phyloP scores from a whole-genome alignment of 2,113 vertebrate genomes.

The Merops nubicus region DNA sequence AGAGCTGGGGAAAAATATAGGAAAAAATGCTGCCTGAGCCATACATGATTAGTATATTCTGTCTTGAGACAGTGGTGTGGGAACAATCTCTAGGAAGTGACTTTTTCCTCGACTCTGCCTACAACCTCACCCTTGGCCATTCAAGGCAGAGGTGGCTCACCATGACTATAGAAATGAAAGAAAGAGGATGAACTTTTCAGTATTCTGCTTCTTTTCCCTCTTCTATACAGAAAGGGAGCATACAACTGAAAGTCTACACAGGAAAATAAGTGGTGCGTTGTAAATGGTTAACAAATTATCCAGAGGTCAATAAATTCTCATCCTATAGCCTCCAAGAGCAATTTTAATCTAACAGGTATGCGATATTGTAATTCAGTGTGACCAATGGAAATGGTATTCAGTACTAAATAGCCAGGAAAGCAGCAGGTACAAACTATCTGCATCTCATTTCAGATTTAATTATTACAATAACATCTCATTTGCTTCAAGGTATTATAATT shows the following conservation, averaged over 20 bases:
- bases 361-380: conserved; percentile 54
- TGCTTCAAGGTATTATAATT: conserved; percentile 79
- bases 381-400: conserved; percentile 59
- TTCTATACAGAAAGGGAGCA: not conserved
- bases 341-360: conserved; percentile 36
- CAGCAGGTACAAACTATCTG: conserved; percentile 69
- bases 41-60: not conserved
- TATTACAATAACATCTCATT: conserved; percentile 79
- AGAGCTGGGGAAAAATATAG: not conserved
- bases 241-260: not conserved
- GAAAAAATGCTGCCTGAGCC: not conserved
- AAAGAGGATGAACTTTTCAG: not conserved
- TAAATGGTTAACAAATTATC: not conserved
- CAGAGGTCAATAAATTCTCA: conserved; percentile 44
- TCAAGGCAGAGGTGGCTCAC: not conserved
- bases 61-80: not conserved
- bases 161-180: not conserved
- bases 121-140: not conserved
- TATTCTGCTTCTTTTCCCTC: not conserved
- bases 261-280: not conserved
- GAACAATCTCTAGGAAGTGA: not conserved
- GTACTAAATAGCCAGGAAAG: conserved; percentile 58
- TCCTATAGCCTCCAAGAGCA: not conserved
- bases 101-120: not conserved
- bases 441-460: conserved; percentile 77